Conservation (phyloP, 2,113 vertebrate genomes). For the Seriola aureovittata region DNA sequence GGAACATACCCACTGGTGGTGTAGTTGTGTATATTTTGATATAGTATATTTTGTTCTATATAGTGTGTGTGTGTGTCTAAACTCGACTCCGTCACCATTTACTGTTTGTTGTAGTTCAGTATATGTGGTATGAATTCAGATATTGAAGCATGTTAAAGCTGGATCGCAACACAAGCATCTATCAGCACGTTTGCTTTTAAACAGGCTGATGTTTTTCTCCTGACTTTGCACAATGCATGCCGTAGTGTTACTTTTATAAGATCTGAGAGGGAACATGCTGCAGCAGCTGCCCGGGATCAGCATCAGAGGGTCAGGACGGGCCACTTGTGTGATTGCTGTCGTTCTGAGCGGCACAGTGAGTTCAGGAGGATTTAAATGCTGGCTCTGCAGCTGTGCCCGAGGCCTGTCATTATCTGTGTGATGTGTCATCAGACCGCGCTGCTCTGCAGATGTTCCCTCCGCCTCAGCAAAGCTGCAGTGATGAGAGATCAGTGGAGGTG, state of each 20-base stretch:
- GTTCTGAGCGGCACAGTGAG: constrained; percentile 28
- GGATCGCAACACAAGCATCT: constrained; percentile 1
- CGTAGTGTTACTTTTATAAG: too few species aligned
- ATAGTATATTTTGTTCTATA: background rate
- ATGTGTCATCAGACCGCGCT: constrained; percentile 75
- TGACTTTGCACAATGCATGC: constrained; percentile 16
- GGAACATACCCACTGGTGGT: background rate
- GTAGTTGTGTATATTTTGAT: background rate
- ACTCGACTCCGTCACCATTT: background rate
- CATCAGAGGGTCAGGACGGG: constrained; percentile 6
- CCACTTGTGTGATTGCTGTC: constrained; percentile 20
- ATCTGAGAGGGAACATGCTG: background rate
- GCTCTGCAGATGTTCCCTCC: constrained; percentile 76
- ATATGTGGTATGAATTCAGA: background rate
- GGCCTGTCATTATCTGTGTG: constrained; percentile 78
- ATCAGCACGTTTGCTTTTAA: constrained; percentile 8
- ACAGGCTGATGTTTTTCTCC: background rate
- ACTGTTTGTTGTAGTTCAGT: background rate
- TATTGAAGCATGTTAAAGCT: constrained; percentile 39
- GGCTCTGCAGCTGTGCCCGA: constrained; percentile 74
- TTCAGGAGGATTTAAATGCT: constrained; percentile 44
- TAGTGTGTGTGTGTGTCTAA: background rate
- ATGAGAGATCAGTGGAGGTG: constrained; percentile 63
- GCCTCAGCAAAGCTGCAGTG: constrained; percentile 32
- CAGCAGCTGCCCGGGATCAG: constrained; percentile 14